These are phyloP conservation scores for Drosophila bifasciata DNA, from an alignment of 1,140 invertebrate species.

Conservation along the genomic window DNA sequence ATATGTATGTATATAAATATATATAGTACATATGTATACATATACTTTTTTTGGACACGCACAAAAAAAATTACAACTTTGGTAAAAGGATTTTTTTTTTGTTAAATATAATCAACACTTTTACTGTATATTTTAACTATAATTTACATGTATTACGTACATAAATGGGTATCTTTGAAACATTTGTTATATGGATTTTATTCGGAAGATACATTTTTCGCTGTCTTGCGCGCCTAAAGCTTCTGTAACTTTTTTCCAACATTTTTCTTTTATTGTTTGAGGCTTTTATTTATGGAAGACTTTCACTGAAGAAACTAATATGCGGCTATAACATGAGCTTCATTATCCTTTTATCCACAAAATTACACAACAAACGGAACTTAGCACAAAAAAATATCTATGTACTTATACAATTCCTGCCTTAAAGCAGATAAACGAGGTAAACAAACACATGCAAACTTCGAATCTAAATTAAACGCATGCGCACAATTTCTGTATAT, in stretches of 20 bases:
- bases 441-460: constrained; percentile 79
- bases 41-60: constrained; percentile 7
- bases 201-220: constrained; percentile 52
- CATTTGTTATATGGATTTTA: constrained; percentile 52
- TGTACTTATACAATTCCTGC: constrained; percentile 57
- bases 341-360: constrained; percentile 36
- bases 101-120: not conserved
- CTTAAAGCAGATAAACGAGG: constrained; percentile 57
- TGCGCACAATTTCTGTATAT: constrained; percentile 37
- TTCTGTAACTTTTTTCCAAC: constrained; percentile 18
- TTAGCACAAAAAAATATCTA: constrained; percentile 59
- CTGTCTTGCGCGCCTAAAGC: constrained; percentile 28
- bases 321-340: constrained; percentile 20
- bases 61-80: too few relatives aligned
- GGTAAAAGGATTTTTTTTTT: constrained; percentile 49
- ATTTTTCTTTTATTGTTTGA: constrained; percentile 5
- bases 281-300: constrained; percentile 17
- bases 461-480: constrained; percentile 45
- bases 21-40: too few relatives aligned
- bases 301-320: too few relatives aligned
- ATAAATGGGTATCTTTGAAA: constrained; percentile 30
- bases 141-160: constrained; percentile 31
- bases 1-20: constrained; percentile 19
- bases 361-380: constrained; percentile 52
- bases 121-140: not conserved